Evolutionary conservation across 92 coral and sea anemone species (phyloP).

Genomic region (Micromussa lordhowensis): DNA sequence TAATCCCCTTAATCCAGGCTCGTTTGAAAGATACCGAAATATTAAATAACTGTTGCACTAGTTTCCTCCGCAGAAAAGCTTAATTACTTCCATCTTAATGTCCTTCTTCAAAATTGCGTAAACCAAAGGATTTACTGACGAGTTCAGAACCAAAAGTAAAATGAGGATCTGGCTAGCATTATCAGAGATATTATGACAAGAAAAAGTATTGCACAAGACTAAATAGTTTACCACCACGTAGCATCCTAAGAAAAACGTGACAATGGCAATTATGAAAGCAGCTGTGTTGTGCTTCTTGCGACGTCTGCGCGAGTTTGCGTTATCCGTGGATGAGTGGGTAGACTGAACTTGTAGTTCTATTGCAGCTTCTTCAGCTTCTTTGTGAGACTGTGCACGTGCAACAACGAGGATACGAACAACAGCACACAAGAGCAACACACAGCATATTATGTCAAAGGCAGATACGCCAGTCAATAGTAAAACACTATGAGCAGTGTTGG

Average conservation of each 20-base stretch:
- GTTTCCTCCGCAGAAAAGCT: background rate
- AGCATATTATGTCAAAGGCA: slow-evolving; percentile 10
- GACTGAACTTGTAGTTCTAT: background rate
- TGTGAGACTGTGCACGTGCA: slow-evolving; percentile 1
- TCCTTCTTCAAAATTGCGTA: slow-evolving; percentile 19
- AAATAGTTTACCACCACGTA: background rate
- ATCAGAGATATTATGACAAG: background rate
- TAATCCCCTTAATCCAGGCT: no score
- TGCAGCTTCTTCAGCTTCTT: background rate
- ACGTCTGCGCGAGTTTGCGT: background rate
- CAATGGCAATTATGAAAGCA: background rate
- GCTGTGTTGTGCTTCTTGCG: slow-evolving; percentile 6
- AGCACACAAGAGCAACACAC: background rate
- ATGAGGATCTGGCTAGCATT: background rate
- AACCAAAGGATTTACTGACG: slow-evolving; percentile 4
- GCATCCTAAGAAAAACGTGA: slow-evolving; percentile 9
- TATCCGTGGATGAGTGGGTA: background rate
- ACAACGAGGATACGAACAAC: slow-evolving; percentile 18
- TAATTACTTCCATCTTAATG: background rate
- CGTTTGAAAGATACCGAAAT: no score
- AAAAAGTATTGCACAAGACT: background rate
- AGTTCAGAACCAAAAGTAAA: background rate
- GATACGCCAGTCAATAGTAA: background rate
- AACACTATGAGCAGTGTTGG: background rate
- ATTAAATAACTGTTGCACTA: no score